Evolutionary conservation across 2,888 invertebrate genomes (phyloP).

Genomic region (Papilio elwesi): DNA sequence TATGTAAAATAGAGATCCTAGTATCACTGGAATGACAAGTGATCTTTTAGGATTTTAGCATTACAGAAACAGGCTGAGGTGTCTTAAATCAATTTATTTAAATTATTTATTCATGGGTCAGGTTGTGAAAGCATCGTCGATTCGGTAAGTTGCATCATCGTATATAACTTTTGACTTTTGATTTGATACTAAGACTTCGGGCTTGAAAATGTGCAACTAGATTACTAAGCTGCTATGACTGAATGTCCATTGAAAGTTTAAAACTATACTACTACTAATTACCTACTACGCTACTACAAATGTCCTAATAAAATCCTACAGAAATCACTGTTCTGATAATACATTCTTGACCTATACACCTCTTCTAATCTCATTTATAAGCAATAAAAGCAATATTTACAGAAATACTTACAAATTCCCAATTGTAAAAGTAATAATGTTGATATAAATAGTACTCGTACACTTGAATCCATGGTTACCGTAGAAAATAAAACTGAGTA

Average conservation of each 20-base stretch:
- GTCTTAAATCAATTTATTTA: not conserved
- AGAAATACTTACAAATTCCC: conserved; percentile 32
- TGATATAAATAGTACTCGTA: conserved; percentile 18
- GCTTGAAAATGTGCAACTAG: not conserved
- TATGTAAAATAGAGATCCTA: not conserved
- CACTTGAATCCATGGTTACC: conserved; percentile 11
- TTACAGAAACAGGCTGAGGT: not conserved
- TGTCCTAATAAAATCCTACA: conserved; percentile 16
- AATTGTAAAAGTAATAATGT: conserved; percentile 32
- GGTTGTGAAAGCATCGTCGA: not conserved
- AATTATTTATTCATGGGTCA: not conserved
- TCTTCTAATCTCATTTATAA: conserved; percentile 32
- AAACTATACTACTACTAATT: not conserved
- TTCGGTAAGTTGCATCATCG: not conserved
- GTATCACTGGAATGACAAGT: not conserved
- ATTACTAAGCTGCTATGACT: not conserved
- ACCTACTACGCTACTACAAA: too few relatives aligned
- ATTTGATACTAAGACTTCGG: not conserved
- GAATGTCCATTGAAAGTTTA: not conserved
- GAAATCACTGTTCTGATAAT: conserved; percentile 22
- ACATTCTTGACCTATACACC: conserved; percentile 32
- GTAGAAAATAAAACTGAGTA: not conserved
- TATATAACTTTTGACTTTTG: not conserved
- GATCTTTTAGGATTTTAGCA: not conserved
- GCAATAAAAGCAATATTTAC: conserved; percentile 1